Conservation (phyloP, 2,113 vertebrate genomes). For the Trematomus loennbergii region DNA sequence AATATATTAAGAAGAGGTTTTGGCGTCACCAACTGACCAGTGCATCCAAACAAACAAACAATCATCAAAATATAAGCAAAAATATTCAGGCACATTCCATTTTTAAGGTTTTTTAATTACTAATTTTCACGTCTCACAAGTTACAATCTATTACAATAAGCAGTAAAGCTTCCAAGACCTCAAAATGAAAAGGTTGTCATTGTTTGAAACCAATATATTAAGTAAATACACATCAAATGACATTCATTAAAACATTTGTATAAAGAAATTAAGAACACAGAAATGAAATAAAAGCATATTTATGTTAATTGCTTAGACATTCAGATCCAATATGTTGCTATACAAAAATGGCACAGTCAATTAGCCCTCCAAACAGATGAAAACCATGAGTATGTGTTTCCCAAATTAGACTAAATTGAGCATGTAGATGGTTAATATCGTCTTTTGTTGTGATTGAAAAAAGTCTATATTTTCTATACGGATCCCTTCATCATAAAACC, state of each 20-base stretch:
- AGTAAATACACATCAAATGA: too few species aligned
- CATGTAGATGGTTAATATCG: conserved; percentile 42
- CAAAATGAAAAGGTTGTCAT: conserved; percentile 13
- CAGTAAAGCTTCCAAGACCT: background rate
- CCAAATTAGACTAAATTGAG: conserved; percentile 18
- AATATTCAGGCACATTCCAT: too few species aligned
- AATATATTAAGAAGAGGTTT: too few species aligned
- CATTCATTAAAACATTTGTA: too few species aligned
- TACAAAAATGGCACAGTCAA: background rate
- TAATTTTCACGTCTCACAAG: background rate
- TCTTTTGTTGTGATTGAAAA: conserved; percentile 41
- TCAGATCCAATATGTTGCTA: background rate
- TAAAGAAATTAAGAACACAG: too few species aligned
- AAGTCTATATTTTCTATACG: conserved; percentile 11
- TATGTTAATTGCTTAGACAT: background rate
- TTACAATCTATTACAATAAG: background rate
- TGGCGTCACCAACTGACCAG: background rate
- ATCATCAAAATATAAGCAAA: too few species aligned
- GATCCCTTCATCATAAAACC: conserved; percentile 17
- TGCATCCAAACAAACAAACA: background rate
- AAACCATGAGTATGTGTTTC: background rate
- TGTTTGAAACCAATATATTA: background rate
- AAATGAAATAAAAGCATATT: background rate
- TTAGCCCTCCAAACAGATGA: conserved; percentile 16
- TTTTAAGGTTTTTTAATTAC: too few species aligned